A percentile compares a stretch with the other conserved stretches of the same genome.
Evolutionary conservation across 1,140 invertebrate species (phyloP).

Genomic region (Brachystomella parvula): DNA sequence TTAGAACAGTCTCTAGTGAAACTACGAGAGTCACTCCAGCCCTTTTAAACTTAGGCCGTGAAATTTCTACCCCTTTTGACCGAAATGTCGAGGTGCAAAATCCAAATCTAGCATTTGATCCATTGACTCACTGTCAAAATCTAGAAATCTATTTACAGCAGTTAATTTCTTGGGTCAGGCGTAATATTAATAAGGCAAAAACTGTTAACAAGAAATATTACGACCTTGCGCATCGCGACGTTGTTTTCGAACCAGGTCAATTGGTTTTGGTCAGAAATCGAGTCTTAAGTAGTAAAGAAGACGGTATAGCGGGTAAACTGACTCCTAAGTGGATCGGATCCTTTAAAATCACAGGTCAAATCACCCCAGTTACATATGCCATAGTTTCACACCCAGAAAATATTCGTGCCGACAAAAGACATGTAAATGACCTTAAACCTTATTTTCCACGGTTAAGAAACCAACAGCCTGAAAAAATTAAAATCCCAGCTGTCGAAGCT

Average conservation of each 20-base stretch:
- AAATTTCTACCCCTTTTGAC: constrained; percentile 35
- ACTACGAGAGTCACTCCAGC: constrained; percentile 42
- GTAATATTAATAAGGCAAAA: background rate
- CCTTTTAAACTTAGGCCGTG: constrained; percentile 43
- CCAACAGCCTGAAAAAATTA: background rate
- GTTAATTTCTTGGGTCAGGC: background rate
- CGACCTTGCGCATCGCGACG: background rate
- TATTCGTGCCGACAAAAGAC: background rate
- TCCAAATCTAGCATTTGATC: background rate
- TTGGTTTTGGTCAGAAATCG: background rate
- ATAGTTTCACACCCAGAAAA: background rate
- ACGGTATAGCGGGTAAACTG: background rate
- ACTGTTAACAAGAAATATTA: background rate
- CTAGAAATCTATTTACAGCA: background rate
- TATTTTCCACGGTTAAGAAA: background rate
- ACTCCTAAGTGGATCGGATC: background rate
- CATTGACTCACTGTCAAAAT: background rate
- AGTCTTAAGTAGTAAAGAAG: background rate
- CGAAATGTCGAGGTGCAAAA: constrained; percentile 2
- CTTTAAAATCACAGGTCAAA: background rate
- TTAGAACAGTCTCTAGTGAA: constrained; percentile 42
- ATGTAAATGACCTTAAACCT: background rate
- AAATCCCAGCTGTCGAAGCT: background rate
- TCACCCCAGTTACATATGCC: background rate
- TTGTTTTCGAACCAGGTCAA: background rate